Base-by-base conservation (phyloP, 2,888 invertebrate species). In the Ochlodes sylvanus region DNA sequence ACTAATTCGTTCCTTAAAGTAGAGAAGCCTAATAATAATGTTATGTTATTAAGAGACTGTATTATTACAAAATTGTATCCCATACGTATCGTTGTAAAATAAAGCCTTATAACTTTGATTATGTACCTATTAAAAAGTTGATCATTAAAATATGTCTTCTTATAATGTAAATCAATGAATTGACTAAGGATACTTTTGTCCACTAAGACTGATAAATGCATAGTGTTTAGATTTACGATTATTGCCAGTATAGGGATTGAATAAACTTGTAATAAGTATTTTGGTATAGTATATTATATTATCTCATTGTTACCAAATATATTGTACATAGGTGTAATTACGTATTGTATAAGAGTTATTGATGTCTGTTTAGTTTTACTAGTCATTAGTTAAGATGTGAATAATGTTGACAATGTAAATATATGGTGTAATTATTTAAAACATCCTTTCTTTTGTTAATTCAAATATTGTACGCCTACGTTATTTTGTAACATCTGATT, bases 281-380 rank as follows among this genome's bases (percentile, higher is more conserved):
- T 91, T 92, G 87, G 83, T 90, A 92, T 88, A 87, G 84, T 73
- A 75, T 78, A 73, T 78, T 86, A 85, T 90, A 88, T 83, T 87
- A 87, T 92, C 90, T 90, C 92, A 90, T 84, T 92, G 93, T 93
- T 93, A 93, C 93, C 93, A 93, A 93, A 93, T 92, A 90, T 90
- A 86, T 89, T 90, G 89, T 93, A 90, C 82, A 89, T 87, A 89
- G 77, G 79, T 77, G 82, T 83, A 84, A 79, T 77, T 74, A 81
- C 75, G 78, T 79, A 83, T 80, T 80, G 77, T 83, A 81, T 85
- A 80, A 80, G 82, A 84, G 70, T 70, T 80, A 77, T 77, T 79
- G 77, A 80, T 77, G 82, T 84, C 81, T 90, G 84, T 88, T 87
- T 89, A 91, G 87, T 80, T 85, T 83, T 83, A 89, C 92, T 93